Conservation (phyloP, 2,888 invertebrate species). For the Spatulosminthurus flaviceps region DNA sequence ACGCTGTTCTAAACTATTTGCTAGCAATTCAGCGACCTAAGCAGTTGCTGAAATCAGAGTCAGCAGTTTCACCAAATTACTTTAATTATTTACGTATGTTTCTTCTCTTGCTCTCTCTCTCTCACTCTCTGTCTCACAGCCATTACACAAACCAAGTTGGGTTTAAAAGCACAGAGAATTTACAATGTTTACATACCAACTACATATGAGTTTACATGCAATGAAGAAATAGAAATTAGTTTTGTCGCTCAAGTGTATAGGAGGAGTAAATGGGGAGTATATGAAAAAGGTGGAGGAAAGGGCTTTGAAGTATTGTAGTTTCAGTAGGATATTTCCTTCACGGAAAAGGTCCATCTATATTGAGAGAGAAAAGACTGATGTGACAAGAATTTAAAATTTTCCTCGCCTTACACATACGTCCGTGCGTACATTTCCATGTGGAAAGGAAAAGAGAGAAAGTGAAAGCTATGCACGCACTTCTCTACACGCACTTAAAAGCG, state of each 20-base stretch:
- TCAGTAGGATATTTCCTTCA: slow-evolving; percentile 4
- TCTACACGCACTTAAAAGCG: not conserved
- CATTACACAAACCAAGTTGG: not conserved
- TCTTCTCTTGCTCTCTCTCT: not conserved
- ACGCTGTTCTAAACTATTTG: slow-evolving; percentile 26
- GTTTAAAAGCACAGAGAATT: not conserved
- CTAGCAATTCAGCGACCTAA: slow-evolving; percentile 27
- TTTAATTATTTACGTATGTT: slow-evolving; percentile 33
- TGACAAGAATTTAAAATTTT: slow-evolving; percentile 2
- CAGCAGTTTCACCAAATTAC: slow-evolving; percentile 30
- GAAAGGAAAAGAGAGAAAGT: no score
- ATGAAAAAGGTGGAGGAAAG: no score
- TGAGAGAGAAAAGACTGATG: slow-evolving; percentile 7
- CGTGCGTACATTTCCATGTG: no score
- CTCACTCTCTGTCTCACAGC: not conserved
- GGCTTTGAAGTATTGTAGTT: not conserved
- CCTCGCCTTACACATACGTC: not conserved
- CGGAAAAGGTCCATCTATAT: slow-evolving; percentile 18
- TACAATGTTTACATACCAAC: no score
- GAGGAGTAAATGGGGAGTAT: no score
- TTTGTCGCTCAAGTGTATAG: no score
- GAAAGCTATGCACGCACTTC: not conserved
- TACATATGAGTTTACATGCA: no score
- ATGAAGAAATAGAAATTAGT: no score
- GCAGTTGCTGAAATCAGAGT: slow-evolving; percentile 29